Conservation (phyloP, 92 coral and sea anemone genomes). For the Anthopleura xanthogrammica region DNA sequence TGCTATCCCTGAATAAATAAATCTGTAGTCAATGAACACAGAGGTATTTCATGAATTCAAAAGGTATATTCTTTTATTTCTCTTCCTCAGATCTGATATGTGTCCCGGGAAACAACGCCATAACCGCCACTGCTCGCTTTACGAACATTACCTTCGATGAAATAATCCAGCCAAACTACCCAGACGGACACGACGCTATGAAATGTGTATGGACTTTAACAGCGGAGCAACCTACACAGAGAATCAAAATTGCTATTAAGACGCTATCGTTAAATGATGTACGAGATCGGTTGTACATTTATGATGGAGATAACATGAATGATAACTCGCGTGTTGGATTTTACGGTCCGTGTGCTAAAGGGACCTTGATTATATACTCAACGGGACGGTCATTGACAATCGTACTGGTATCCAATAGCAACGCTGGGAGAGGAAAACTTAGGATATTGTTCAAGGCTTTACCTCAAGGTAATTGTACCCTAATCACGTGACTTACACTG, state of each 20-base stretch:
- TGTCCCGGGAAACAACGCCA: conserved; percentile 29
- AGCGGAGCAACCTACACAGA: conserved; percentile 22
- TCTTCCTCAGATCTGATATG: conserved; percentile 16
- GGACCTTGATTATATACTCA: conserved; percentile 40
- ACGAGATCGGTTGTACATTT: conserved; percentile 39
- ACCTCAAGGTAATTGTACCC: conserved; percentile 36
- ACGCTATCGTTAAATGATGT: conserved; percentile 13
- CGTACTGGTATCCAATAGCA: conserved; percentile 25
- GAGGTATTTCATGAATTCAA: too few species aligned
- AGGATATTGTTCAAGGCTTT: conserved; percentile 35
- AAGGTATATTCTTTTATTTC: too few species aligned
- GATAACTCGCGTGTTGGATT: conserved; percentile 45
- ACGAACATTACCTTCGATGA: conserved; percentile 33
- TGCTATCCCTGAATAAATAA: too few species aligned
- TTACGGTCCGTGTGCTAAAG: conserved; percentile 61
- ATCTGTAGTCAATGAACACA: too few species aligned
- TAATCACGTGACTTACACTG: too few species aligned
- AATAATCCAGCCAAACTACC: conserved; percentile 36
- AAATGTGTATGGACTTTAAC: conserved; percentile 48
- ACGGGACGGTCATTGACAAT: conserved; percentile 34
- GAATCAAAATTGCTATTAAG: conserved; percentile 43
- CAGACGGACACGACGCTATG: conserved; percentile 32
- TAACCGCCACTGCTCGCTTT: conserved; percentile 31
- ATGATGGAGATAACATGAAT: conserved; percentile 25
- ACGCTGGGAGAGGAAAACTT: conserved; percentile 28